These are phyloP conservation scores for Catocala sponsa DNA, from an alignment of 2,888 invertebrate genomes.

Conservation along the genomic window DNA sequence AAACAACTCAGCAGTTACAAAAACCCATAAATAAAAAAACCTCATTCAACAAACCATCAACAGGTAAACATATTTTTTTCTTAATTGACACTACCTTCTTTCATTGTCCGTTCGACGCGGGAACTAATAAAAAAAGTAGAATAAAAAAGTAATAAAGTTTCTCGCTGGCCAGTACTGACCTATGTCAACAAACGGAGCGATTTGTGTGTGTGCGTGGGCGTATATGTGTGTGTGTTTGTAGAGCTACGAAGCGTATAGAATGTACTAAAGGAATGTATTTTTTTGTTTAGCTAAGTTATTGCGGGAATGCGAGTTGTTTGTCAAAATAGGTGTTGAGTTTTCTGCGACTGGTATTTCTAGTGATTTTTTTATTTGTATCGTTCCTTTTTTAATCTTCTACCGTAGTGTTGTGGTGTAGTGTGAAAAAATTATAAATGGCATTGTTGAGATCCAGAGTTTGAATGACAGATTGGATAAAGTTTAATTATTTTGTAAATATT, in stretches of 20 bases:
- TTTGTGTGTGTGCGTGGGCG: constrained; percentile 52
- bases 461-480: no score
- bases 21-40: no score
- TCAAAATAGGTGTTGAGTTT: constrained; percentile 25
- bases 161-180: constrained; percentile 74
- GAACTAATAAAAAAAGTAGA: constrained; percentile 32
- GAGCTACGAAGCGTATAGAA: constrained; percentile 44
- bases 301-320: constrained; percentile 21
- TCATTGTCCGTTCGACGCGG: constrained; percentile 43
- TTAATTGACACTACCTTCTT: constrained; percentile 45
- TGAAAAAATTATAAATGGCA: no score
- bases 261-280: constrained; percentile 38
- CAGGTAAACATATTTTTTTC: constrained; percentile 28
- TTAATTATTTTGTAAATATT: no score
- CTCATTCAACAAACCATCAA: no score
- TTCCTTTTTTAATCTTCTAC: no score
- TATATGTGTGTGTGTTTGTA: constrained; percentile 38
- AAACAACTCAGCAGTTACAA: no score
- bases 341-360: not conserved
- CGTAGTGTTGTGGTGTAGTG: no score
- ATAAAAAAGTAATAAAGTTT: constrained; percentile 65
- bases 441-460: no score
- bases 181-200: constrained; percentile 78
- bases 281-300: constrained; percentile 32
- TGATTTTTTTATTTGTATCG: not conserved